phyloP scores from a whole-genome alignment of 2,113 vertebrate genomes.

The Gnathonemus echidnorhynchus region DNA sequence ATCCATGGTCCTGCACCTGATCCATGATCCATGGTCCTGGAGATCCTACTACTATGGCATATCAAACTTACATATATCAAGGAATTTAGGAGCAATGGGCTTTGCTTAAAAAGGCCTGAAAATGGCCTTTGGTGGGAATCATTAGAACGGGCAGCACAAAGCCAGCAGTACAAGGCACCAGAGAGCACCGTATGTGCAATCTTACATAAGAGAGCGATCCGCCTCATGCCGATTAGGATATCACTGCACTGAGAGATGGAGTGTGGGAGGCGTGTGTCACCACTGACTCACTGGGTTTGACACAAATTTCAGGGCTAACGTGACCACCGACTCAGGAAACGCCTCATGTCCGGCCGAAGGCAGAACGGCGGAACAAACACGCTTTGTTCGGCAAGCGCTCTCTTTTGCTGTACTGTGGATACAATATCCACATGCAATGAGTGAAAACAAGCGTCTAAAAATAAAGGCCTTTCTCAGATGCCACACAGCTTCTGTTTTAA shows the following conservation, averaged over 20 bases:
- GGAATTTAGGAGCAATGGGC: not conserved
- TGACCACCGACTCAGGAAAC: not conserved
- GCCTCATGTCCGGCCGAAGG: not conserved
- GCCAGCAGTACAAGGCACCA: not conserved
- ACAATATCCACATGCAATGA: not conserved
- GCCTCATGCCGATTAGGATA: not conserved
- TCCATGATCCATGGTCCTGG: not conserved
- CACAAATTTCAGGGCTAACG: conserved; percentile 5
- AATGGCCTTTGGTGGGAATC: not conserved
- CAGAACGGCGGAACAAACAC: not conserved
- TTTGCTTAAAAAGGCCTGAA: not conserved
- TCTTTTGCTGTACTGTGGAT: not conserved
- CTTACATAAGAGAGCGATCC: not conserved
- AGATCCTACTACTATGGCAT: not conserved
- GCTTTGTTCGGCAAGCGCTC: not conserved
- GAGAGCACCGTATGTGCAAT: not conserved
- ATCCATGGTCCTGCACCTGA: not conserved
- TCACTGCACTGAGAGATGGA: not conserved
- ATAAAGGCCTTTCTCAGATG: not conserved
- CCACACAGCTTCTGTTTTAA: not conserved
- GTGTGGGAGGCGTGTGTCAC: conserved; percentile 1
- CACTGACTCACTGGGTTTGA: not conserved
- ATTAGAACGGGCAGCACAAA: not conserved
- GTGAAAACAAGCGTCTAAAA: conserved; percentile 1
- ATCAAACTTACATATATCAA: not conserved